These are phyloP conservation scores for Chrysina gloriosa DNA, from an alignment of 2,888 invertebrate genomes.

Conservation along the genomic window DNA sequence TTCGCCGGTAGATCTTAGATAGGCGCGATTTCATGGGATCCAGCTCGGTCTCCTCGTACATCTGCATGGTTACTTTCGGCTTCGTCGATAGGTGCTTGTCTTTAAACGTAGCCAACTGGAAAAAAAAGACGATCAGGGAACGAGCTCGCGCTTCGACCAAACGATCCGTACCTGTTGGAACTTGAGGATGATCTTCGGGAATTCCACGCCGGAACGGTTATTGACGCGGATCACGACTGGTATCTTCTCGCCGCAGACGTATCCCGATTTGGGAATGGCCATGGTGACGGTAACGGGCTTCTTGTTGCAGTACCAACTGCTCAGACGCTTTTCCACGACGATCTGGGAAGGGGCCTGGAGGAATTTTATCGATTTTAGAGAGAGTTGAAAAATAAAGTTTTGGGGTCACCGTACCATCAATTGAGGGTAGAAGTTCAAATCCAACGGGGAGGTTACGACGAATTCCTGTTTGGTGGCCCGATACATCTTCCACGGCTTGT, in stretches of 20 bases:
- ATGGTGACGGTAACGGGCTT: neutral
- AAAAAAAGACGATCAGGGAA: neutral
- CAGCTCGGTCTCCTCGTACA: neutral
- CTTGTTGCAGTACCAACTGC: neutral
- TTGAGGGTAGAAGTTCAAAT: neutral
- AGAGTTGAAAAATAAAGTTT: too few species aligned
- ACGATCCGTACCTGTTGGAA: neutral
- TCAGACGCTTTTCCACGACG: neutral
- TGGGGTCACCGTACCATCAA: neutral
- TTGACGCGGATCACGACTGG: neutral
- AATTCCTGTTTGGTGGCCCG: neutral
- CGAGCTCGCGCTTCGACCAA: too few species aligned
- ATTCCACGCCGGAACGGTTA: neutral
- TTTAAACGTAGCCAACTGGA: neutral
- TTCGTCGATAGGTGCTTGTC: neutral
- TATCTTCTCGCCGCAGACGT: neutral
- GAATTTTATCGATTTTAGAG: too few species aligned
- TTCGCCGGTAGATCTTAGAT: too few species aligned
- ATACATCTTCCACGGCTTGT: neutral
- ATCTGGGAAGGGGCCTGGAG: neutral
- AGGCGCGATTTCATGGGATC: neutral
- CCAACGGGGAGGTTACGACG: neutral
- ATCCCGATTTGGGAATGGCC: neutral
- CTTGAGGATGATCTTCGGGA: neutral
- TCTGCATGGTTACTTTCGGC: neutral